A percentile compares a stretch with the other conserved stretches of the same genome.
These are phyloP conservation scores for Ochropacha duplaris DNA, from an alignment of 2,888 invertebrate species.

Conservation along the genomic window DNA sequence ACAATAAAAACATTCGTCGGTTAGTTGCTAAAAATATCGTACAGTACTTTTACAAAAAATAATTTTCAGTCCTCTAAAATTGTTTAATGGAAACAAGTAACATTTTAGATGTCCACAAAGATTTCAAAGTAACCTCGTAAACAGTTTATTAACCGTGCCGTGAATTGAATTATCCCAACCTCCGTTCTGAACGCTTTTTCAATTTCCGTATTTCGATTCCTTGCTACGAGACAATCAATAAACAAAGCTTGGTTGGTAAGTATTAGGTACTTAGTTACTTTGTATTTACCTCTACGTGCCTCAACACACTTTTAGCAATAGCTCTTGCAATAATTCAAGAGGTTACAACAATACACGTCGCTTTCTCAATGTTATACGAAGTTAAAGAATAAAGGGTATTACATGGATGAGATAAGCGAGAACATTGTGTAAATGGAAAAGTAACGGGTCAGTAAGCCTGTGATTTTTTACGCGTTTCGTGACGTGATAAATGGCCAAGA, in stretches of 20 bases:
- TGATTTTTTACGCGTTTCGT: slow-evolving; percentile 65
- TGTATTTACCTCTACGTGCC: background rate
- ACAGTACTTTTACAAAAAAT: too few relatives aligned
- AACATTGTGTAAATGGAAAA: slow-evolving; percentile 73
- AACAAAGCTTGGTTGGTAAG: slow-evolving; percentile 15
- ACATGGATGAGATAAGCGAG: slow-evolving; percentile 66
- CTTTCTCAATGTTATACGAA: background rate
- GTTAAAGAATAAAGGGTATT: slow-evolving; percentile 47
- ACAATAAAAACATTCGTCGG: background rate
- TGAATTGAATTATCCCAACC: slow-evolving; percentile 46
- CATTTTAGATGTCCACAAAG: background rate
- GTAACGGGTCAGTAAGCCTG: slow-evolving; percentile 69
- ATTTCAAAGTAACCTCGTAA: slow-evolving; percentile 17
- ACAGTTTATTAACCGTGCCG: slow-evolving; percentile 37
- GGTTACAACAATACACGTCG: background rate
- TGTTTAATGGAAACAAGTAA: background rate
- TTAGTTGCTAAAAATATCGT: background rate
- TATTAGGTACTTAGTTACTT: background rate
- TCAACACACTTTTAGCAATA: background rate
- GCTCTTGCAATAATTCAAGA: background rate
- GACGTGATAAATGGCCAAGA: slow-evolving; percentile 72
- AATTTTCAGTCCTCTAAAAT: too few relatives aligned
- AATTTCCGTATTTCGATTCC: slow-evolving; percentile 40
- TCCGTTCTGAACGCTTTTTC: slow-evolving; percentile 28
- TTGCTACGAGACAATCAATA: slow-evolving; percentile 19